Percentiles rank a stretch among this genome's conserved stretches.
Conservation (phyloP, 2,113 vertebrate species). For the Dolichotis patagonum region DNA sequence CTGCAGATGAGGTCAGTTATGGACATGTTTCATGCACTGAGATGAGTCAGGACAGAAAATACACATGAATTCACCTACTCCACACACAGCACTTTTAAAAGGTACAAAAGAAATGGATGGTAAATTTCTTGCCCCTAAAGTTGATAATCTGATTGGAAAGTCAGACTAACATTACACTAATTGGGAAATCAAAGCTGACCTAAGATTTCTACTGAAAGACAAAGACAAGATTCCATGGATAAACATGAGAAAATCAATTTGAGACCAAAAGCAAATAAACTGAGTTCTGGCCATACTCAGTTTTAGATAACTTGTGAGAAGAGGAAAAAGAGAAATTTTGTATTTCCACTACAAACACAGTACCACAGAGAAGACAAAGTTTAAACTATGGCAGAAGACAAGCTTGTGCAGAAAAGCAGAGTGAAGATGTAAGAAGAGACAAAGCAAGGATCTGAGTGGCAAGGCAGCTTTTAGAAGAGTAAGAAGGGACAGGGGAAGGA, state of each 20-base stretch:
- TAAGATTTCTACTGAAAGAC: not conserved
- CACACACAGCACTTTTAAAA: not conserved
- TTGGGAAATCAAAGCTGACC: conserved; percentile 5
- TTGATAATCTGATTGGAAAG: not conserved
- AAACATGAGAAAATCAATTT: not conserved
- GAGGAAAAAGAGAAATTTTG: not conserved
- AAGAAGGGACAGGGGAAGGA: not conserved
- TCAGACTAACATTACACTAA: not conserved
- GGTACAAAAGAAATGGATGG: not conserved
- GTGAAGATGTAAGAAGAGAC: not conserved
- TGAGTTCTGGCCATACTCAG: not conserved
- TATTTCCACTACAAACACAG: not conserved
- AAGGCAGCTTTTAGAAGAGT: not conserved
- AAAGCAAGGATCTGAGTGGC: not conserved
- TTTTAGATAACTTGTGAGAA: not conserved
- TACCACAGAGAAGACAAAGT: not conserved
- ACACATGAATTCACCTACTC: not conserved
- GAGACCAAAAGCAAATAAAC: not conserved
- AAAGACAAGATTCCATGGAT: not conserved
- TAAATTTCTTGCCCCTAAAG: not conserved
- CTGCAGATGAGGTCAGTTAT: not conserved
- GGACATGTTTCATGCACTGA: not conserved
- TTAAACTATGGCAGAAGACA: not conserved
- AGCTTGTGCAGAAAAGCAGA: not conserved
- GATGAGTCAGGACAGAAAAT: not conserved